Evolutionary conservation across 2,888 invertebrate species (phyloP).

Genomic region (Cryptus viduatorius): DNA sequence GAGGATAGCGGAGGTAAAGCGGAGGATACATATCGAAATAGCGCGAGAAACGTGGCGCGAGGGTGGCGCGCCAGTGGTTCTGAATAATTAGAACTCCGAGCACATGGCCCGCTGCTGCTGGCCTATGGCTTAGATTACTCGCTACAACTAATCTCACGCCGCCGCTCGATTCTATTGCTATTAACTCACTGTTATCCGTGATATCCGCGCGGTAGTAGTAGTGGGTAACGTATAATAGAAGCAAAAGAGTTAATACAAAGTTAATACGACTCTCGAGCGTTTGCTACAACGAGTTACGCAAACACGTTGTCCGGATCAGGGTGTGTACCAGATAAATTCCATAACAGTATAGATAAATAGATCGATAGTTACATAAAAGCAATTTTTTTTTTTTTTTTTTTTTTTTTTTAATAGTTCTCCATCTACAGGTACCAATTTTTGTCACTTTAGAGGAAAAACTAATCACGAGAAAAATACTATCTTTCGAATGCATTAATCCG

Average conservation of each 20-base stretch:
- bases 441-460: slow-evolving; percentile 7
- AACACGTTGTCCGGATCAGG: slow-evolving; percentile 51
- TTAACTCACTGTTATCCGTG: slow-evolving; percentile 1
- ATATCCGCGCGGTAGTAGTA: not conserved
- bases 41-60: slow-evolving; percentile 47
- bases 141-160: slow-evolving; percentile 1
- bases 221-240: slow-evolving; percentile 3
- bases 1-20: no score
- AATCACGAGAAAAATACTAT: not conserved
- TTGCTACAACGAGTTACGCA: slow-evolving; percentile 42
- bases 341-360: slow-evolving; percentile 74
- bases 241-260: slow-evolving; percentile 16
- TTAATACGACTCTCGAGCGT: slow-evolving; percentile 35
- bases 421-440: slow-evolving; percentile 2
- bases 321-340: slow-evolving; percentile 78
- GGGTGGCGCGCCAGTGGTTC: slow-evolving; percentile 30
- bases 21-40: slow-evolving; percentile 36
- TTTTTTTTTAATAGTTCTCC: not conserved
- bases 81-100: slow-evolving; percentile 59
- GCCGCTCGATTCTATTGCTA: slow-evolving; percentile 2
- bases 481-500: not conserved
- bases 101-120: slow-evolving; percentile 56
- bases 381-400: slow-evolving; percentile 13
- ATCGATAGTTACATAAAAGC: slow-evolving; percentile 44
- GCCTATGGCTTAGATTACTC: not conserved